Evolutionary conservation across 2,113 vertebrate species (phyloP).

Genomic region (Eretmochelys imbricata): DNA sequence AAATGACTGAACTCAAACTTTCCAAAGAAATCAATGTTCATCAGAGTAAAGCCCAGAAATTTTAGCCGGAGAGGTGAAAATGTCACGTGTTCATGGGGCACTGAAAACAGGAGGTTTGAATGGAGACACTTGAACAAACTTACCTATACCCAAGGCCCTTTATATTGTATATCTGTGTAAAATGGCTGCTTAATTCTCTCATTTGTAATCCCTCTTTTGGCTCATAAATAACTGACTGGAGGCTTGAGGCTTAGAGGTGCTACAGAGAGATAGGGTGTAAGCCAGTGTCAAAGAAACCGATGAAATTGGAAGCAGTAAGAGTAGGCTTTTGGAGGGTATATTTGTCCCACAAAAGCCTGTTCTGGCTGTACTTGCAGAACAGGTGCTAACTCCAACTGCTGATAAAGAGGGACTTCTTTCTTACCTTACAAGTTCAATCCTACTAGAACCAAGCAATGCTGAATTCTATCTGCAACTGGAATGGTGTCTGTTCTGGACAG

Average conservation of each 20-base stretch:
- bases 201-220: not conserved
- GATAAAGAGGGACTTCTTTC: not conserved
- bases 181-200: not conserved
- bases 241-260: not conserved
- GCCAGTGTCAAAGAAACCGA: not conserved
- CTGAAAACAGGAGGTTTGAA: not conserved
- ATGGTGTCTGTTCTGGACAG: not conserved
- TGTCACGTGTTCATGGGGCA: not conserved
- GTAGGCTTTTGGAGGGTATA: not conserved
- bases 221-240: not conserved
- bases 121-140: not conserved
- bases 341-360: rapidly evolving
- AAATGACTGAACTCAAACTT: not conserved
- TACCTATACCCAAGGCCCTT: not conserved
- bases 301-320: not conserved
- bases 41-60: not conserved
- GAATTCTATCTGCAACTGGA: not conserved
- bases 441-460: not conserved
- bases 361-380: not conserved
- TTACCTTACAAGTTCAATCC: not conserved
- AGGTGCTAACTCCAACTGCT: rapidly evolving
- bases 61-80: not conserved
- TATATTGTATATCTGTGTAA: not conserved
- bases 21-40: not conserved
- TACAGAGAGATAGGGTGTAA: not conserved